phyloP scores from a whole-genome alignment of 2,888 invertebrate species.

The Euspilapteryx auroguttella region DNA sequence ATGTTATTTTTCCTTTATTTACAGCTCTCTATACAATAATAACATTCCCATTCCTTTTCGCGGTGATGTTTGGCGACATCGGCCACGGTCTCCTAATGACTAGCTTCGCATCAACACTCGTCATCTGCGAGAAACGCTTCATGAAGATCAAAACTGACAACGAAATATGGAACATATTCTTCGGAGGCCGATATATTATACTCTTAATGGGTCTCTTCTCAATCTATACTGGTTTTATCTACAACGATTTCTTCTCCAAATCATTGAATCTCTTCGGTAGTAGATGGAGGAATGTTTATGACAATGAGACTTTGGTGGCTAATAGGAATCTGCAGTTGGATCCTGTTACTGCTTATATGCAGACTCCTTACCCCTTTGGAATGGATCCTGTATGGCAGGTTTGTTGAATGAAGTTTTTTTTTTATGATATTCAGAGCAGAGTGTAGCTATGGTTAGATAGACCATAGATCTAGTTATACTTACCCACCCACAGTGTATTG shows the following conservation, averaged over 20 bases:
- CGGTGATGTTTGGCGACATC: constrained; percentile 78
- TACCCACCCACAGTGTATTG: too few species aligned
- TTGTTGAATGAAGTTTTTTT: too few species aligned
- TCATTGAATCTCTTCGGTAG: constrained; percentile 71
- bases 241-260: constrained; percentile 74
- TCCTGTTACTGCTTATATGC: constrained; percentile 36
- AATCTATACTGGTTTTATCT: constrained; percentile 73
- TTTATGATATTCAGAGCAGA: not conserved
- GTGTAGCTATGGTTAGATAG: not conserved
- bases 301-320: constrained; percentile 21
- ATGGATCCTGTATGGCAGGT: constrained; percentile 75
- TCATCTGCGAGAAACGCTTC: constrained; percentile 64
- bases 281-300: constrained; percentile 57
- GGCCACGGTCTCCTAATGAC: constrained; percentile 74
- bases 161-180: constrained; percentile 74
- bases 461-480: too few species aligned
- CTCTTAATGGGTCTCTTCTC: constrained; percentile 75
- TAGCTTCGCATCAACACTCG: constrained; percentile 64
- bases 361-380: constrained; percentile 68
- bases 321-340: constrained; percentile 35
- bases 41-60: constrained; percentile 78
- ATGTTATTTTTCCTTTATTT: constrained; percentile 11
- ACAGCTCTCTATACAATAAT: constrained; percentile 72
- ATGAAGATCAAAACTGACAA: constrained; percentile 47
- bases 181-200: constrained; percentile 73